Base-by-base conservation (phyloP, 2,888 invertebrate genomes). In the Aplocera efformata region DNA sequence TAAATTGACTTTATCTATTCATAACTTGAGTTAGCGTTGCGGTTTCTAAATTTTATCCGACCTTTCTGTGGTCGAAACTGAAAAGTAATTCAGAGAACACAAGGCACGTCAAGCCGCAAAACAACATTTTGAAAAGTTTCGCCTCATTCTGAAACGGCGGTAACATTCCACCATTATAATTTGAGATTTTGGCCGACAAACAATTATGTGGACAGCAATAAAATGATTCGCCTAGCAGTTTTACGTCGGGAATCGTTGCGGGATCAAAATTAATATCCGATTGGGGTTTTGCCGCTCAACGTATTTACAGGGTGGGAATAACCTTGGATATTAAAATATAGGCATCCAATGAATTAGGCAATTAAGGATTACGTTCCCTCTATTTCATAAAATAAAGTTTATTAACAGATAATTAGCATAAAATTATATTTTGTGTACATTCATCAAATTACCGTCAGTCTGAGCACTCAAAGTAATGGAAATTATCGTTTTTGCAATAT, bases 91-190 rank as follows among this genome's bases (percentile, higher is more conserved):
- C 67, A 43, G 63, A 58, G 64, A 67, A 58, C 56, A 67, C 58
- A 56, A 65, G 62, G 68, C 64, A 71, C 56, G 58, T 56, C 55
- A 58, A 62, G 59, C 74, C 72, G 50, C 74, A 70, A 63, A 66
- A 72, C 70, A 71, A 63, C 64, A 59, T 71, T 70, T 3, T 60
- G 65, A 68, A 70, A 74, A 73, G 67, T 72, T 74, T 53, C 56
- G 44, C 57, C 61, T 58, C 56, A 55, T 63, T 60, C 52, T 58
- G 51, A 68, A 71, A 68, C 67, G 67, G 50, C 67, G 48, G 53
- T 49, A 63, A 59, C 54, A 62, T 65, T 66, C 48, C 57, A 50
- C 57, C 58, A 51, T 56, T 59, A 59, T 57, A 62, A 62, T 65
- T 68, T 54, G 60, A 50, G 59, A 70, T 65, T 68, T 67, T 17